These are phyloP conservation scores for Helogale parvula DNA, from an alignment of 2,113 vertebrate species.

Conservation along the genomic window DNA sequence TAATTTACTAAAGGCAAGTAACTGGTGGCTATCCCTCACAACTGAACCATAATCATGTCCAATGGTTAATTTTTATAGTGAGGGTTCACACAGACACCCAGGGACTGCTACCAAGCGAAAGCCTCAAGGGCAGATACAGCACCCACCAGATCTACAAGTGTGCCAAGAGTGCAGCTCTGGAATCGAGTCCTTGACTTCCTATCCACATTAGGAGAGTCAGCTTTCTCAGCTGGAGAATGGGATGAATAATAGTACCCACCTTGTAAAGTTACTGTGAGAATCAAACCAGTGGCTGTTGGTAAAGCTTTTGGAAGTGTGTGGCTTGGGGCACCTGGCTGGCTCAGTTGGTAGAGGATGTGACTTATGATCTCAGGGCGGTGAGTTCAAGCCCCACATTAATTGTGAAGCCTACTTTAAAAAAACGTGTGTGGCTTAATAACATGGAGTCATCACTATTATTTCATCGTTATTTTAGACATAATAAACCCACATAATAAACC, in stretches of 20 bases:
- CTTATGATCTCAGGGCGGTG: too few species aligned
- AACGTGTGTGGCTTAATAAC: neutral
- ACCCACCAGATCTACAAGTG: neutral
- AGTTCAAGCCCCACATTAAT: too few species aligned
- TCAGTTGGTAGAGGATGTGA: too few species aligned
- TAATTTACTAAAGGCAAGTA: slow-evolving; percentile 20
- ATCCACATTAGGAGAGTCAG: neutral
- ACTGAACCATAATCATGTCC: neutral
- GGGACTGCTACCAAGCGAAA: too few species aligned
- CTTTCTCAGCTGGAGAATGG: neutral
- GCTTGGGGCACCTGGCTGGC: too few species aligned
- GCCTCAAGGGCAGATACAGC: neutral
- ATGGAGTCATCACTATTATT: neutral
- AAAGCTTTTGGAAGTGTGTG: neutral
- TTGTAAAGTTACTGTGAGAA: neutral
- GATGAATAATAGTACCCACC: neutral
- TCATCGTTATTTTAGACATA: neutral
- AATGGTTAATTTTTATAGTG: neutral
- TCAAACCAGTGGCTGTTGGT: neutral
- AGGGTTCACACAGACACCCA: neutral
- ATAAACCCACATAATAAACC: neutral
- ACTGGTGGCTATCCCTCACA: neutral
- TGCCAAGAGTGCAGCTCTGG: neutral
- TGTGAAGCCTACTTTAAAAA: too few species aligned
- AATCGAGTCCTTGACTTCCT: neutral